Evolutionary conservation across 2,113 vertebrate genomes (phyloP).

Genomic region (Crotalus viridis): DNA sequence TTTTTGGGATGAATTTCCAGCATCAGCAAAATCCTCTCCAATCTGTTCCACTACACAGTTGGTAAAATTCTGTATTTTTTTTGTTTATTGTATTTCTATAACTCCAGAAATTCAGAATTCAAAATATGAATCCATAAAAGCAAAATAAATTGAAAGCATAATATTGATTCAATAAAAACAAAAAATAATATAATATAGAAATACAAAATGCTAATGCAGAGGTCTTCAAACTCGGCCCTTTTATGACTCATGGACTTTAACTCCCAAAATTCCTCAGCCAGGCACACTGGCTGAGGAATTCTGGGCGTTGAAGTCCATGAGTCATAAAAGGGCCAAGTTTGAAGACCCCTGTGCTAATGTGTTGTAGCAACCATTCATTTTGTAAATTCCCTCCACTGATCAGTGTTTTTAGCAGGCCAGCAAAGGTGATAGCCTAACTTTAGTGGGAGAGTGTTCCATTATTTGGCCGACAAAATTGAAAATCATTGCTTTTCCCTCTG

Average conservation of each 20-base stretch:
- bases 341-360: neutral
- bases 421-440: neutral
- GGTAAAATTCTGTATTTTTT: slow-evolving; percentile 68
- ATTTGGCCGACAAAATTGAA: neutral
- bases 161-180: neutral
- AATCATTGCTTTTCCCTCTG: neutral
- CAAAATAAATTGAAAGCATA: neutral
- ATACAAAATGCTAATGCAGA: neutral
- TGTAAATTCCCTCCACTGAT: neutral
- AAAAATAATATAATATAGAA: neutral
- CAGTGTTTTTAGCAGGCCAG: neutral
- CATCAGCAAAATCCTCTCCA: slow-evolving; percentile 81
- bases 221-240: no score
- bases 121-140: neutral
- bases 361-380: neutral
- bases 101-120: neutral
- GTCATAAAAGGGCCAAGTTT: no score
- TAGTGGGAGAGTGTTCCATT: neutral
- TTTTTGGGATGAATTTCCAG: slow-evolving; percentile 96
- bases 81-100: neutral
- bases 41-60: slow-evolving; percentile 83
- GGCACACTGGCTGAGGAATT: no score
- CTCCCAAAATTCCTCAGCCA: no score
- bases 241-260: no score
- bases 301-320: no score